phyloP scores from a whole-genome alignment of 2,797 vertebrate species.

The Philypnodon macrostomus region DNA sequence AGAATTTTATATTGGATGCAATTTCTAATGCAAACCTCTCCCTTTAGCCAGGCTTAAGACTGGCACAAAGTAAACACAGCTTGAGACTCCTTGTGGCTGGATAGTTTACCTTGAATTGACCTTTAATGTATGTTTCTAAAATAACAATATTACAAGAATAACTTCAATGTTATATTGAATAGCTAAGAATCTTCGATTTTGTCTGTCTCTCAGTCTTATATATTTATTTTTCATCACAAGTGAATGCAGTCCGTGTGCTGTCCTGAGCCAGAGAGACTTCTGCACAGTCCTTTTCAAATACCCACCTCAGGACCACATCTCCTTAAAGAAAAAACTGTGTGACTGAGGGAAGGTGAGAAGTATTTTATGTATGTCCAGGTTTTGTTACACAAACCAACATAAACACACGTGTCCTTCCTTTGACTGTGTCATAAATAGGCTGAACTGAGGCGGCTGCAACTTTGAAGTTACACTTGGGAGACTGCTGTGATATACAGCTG shows the following conservation, averaged over 20 bases:
- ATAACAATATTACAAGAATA: constrained; percentile 3
- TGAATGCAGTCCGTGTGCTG: no score
- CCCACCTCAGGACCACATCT: constrained; percentile 36
- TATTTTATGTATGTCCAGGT: constrained; percentile 58
- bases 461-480: constrained; percentile 73
- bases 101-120: no score
- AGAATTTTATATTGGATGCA: no score
- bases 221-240: no score
- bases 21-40: no score
- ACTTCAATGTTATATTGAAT: no score
- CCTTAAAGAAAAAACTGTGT: constrained; percentile 42
- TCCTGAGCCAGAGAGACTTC: constrained; percentile 30
- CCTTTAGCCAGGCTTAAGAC: no score
- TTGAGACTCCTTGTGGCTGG: no score
- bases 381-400: constrained; percentile 62
- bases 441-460: constrained; percentile 55
- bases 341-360: constrained; percentile 36
- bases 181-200: no score
- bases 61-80: no score
- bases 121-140: constrained; percentile 1
- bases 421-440: constrained; percentile 74
- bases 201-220: no score
- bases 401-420: constrained; percentile 69
- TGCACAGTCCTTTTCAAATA: constrained; percentile 25
- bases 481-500: constrained; percentile 70